Evolutionary conservation across 2,888 invertebrate genomes (phyloP), one percentile per base, ranked within the genome.

Genomic region (Mesorhabditis belari): DNA sequence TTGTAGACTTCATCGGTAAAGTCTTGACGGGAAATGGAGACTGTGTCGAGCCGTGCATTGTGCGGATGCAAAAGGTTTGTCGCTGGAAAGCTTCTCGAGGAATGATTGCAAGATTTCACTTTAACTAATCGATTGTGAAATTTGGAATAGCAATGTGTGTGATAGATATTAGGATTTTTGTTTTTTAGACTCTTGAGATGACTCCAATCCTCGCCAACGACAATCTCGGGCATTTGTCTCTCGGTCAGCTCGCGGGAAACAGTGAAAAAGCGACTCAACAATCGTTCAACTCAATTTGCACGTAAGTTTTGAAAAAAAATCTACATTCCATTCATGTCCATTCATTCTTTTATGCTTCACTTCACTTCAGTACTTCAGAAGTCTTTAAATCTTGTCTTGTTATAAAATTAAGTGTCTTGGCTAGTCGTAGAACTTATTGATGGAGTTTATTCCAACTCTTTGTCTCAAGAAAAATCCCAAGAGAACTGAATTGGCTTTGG

Each of bases 131-230:
- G 21, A 6, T 17, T 5, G 5, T 23, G 5, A 50, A 50, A 5
- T 5, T 50, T 50, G n/a, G n/a, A n/a, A n/a, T n/a, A n/a, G n/a
- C n/a, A n/a, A n/a, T n/a, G n/a, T n/a, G n/a, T n/a, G n/a, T n/a
- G n/a, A n/a, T n/a, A n/a, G n/a, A n/a, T n/a, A n/a, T n/a, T n/a
- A n/a, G 44, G n/a, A 35, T 35, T 35, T 35, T 19, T 21, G 17
- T n/a, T 50, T 69, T 71, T 60, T 62, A 71, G 71, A 69, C 71
- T 27, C 65, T 71, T 53, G 69, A 69, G 61, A 61, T 62, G 61
- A 69, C 71, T 17, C 71, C 71, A 52, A 66, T 71, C 64, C 64
- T 71, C 55, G 65, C 69, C 61, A 67, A 64, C 49, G 71, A 71
- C 54, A 63, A 69, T 26, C 55, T 71, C 54, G 71, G 71, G 4